Evolutionary conservation across 2,113 vertebrate genomes (phyloP).

Genomic region (Etia nguti): DNA sequence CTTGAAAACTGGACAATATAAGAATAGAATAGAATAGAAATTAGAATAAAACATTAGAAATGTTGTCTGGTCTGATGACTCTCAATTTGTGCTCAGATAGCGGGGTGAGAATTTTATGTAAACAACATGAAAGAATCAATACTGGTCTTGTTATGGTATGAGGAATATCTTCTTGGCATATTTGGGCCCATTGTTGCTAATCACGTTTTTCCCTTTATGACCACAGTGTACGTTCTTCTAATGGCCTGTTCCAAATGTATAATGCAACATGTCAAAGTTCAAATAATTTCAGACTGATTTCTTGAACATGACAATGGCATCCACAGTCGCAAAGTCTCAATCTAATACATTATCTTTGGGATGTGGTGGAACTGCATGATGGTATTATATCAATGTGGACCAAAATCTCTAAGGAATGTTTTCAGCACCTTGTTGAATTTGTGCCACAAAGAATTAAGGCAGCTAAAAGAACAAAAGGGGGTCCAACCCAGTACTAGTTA

Average conservation of each 20-base stretch:
- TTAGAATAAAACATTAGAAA: too few relatives aligned
- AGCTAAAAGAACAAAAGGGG: too few relatives aligned
- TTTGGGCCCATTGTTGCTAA: not conserved
- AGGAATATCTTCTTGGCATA: not conserved
- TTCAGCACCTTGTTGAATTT: not conserved
- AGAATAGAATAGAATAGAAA: too few relatives aligned
- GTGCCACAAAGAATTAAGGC: not conserved
- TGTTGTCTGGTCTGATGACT: not conserved
- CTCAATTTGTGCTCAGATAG: not conserved
- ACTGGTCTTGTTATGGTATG: not conserved
- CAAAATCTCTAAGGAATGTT: not conserved
- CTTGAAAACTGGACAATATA: not conserved
- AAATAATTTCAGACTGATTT: too few relatives aligned
- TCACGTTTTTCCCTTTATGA: not conserved
- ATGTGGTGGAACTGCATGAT: not conserved
- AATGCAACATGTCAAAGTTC: too few relatives aligned
- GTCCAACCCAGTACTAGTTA: too few relatives aligned
- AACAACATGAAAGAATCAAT: fast-evolving
- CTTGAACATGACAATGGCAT: too few relatives aligned
- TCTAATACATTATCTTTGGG: not conserved
- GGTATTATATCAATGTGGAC: not conserved
- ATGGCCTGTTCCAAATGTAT: too few relatives aligned
- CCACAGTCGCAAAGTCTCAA: too few relatives aligned
- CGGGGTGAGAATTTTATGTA: not conserved
- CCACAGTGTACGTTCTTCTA: not conserved